phyloP scores from a whole-genome alignment of 2,888 invertebrate genomes.

The Megamerina dolium region DNA sequence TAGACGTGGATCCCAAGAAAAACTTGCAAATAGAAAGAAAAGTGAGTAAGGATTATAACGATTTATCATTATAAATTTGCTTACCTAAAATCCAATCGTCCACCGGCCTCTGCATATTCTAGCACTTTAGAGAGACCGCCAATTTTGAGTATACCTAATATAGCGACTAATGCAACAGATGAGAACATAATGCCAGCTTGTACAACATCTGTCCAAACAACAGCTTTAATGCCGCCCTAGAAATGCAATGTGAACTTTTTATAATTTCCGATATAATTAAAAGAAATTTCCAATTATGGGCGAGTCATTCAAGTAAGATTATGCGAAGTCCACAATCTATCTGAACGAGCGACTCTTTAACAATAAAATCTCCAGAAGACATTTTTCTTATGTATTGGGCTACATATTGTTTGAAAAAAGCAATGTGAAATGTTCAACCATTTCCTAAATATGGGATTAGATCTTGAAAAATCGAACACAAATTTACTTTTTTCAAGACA shows the following conservation, averaged over 20 bases:
- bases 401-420: too few species aligned
- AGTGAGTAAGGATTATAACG: too few species aligned
- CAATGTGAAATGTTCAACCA: too few species aligned
- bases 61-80: too few species aligned
- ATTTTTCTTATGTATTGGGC: too few species aligned
- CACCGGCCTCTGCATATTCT: conserved; percentile 39
- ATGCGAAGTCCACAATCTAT: background rate
- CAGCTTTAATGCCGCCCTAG: conserved; percentile 52
- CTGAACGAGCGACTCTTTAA: too few species aligned
- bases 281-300: background rate
- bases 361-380: background rate
- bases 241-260: conserved; percentile 3
- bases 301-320: background rate
- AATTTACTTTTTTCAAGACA: too few species aligned
- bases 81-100: conserved; percentile 47
- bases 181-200: conserved; percentile 49
- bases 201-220: conserved; percentile 53
- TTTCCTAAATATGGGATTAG: too few species aligned
- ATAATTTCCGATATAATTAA: background rate
- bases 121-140: conserved; percentile 48
- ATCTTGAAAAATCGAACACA: too few species aligned
- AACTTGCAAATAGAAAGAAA: conserved; percentile 48
- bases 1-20: conserved; percentile 56
- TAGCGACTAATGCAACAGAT: conserved; percentile 44
- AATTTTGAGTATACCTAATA: conserved; percentile 44